Percentiles rank a stretch among this genome's conserved stretches.
These are phyloP conservation scores for Hypomesus transpacificus DNA, from an alignment of 2,113 vertebrate species.

Conservation along the genomic window DNA sequence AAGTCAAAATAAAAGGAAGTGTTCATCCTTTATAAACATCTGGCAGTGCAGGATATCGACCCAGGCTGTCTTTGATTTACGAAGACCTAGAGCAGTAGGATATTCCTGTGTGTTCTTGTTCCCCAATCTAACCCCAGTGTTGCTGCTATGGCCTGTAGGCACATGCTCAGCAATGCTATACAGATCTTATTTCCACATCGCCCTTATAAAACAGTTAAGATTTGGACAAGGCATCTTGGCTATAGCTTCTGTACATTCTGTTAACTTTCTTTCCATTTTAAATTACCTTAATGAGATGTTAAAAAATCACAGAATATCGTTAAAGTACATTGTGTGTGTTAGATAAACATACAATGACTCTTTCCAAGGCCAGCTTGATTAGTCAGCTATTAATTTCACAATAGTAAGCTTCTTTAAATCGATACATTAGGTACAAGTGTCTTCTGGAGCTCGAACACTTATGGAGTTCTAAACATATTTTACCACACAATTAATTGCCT, in stretches of 20 bases:
- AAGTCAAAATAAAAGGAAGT: background rate
- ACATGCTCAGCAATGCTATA: slow-evolving; percentile 36
- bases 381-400: too few relatives aligned
- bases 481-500: slow-evolving; percentile 3
- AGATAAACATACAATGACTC: too few relatives aligned
- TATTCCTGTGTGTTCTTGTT: slow-evolving; percentile 23
- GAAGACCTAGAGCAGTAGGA: slow-evolving; percentile 25
- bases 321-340: too few relatives aligned
- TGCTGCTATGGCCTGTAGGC: slow-evolving; percentile 36
- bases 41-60: slow-evolving; percentile 13
- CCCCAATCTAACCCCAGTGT: slow-evolving; percentile 1
- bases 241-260: too few relatives aligned
- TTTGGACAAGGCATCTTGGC: too few relatives aligned
- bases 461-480: slow-evolving; percentile 5
- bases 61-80: slow-evolving; percentile 18
- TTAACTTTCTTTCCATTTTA: too few relatives aligned
- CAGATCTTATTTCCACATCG: slow-evolving; percentile 49
- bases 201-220: slow-evolving; percentile 9
- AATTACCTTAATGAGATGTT: too few relatives aligned
- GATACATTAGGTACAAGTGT: background rate
- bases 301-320: too few relatives aligned
- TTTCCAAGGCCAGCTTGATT: too few relatives aligned
- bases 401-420: background rate
- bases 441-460: background rate
- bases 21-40: slow-evolving; percentile 4